Evolutionary conservation across 2,888 invertebrate genomes (phyloP).

Genomic region (Eupithecia tripunctaria): DNA sequence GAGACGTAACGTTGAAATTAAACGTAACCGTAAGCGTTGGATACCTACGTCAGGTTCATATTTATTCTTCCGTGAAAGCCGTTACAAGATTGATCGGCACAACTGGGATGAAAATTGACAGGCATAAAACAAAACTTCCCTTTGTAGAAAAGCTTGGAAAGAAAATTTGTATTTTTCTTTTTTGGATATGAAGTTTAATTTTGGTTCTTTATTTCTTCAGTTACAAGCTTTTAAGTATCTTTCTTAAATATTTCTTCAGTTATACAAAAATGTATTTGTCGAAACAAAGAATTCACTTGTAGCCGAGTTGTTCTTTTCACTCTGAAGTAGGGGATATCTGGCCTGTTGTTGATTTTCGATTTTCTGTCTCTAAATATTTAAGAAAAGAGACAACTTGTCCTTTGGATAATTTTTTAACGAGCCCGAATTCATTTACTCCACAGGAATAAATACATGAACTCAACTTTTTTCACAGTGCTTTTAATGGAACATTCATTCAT

Average conservation of each 20-base stretch:
- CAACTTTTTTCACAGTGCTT: too few species aligned
- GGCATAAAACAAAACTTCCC: neutral
- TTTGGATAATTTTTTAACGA: too few species aligned
- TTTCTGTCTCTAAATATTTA: too few species aligned
- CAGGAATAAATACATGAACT: too few species aligned
- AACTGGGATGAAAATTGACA: neutral
- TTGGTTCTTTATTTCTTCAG: neutral
- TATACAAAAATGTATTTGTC: neutral
- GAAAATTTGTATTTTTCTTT: neutral
- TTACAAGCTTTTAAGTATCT: neutral
- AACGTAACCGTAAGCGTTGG: too few species aligned
- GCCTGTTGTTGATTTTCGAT: too few species aligned
- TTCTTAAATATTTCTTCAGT: neutral
- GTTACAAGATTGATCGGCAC: neutral
- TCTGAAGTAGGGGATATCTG: neutral
- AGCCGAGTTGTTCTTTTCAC: neutral
- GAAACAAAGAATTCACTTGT: neutral
- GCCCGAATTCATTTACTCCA: too few species aligned
- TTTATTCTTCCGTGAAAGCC: neutral
- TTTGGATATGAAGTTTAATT: neutral
- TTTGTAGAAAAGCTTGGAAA: neutral
- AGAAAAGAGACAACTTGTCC: too few species aligned
- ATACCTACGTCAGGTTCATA: neutral
- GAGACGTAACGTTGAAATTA: neutral
- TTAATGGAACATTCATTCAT: too few species aligned